Base-by-base conservation (phyloP, 2,113 vertebrate species). In the Albula goreensis region DNA sequence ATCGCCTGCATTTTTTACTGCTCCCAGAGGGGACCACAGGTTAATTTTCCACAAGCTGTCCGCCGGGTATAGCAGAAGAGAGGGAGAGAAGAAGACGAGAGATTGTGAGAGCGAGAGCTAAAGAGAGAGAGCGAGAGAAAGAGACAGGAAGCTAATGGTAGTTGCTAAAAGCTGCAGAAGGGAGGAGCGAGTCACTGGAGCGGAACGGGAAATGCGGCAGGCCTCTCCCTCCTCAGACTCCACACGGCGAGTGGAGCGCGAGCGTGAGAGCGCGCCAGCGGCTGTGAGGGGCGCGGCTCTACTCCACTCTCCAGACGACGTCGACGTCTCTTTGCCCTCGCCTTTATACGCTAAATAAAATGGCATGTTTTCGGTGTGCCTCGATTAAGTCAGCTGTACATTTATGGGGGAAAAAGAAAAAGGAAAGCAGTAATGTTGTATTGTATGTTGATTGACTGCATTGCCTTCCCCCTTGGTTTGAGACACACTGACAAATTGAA, bases 181-280 rank as follows among this genome's bases (percentile, higher is more conserved):
- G 89, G 91, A 91, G 89, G 91, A 90, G 89, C 88, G 56, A 90
- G 66, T 2, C 88, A 85, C 74, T 86, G 80, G 86, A 87, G 90
- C 89, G 83, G 85, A 92, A 91, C 85, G 81, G 78, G 85, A 85
- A 91, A 89, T 90, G 90, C 90, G 77, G 85, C 82, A 90, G 88
- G 84, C 86, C 88, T 88, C 88, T 89, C 84, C 83, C 70, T 88
- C 74, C 50, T 85, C 87, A 85, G 81, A 80, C 84, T 83, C 80
- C 66, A 83, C 86, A 86, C 63, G 31, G 74, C 52, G 41, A 86
- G 78, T 66, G 49, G 74, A 79, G 74, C 70, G 1, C 31, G 41
- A 17, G 52, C 56, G 17, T 48, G 31, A 41, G 31, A 41, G 31
- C 1, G 31, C 31, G 81, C 74, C 70, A 19, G 48, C 22, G 48